These are phyloP conservation scores for Phyto melanocephala DNA, from an alignment of 2,888 invertebrate genomes.

Conservation along the genomic window DNA sequence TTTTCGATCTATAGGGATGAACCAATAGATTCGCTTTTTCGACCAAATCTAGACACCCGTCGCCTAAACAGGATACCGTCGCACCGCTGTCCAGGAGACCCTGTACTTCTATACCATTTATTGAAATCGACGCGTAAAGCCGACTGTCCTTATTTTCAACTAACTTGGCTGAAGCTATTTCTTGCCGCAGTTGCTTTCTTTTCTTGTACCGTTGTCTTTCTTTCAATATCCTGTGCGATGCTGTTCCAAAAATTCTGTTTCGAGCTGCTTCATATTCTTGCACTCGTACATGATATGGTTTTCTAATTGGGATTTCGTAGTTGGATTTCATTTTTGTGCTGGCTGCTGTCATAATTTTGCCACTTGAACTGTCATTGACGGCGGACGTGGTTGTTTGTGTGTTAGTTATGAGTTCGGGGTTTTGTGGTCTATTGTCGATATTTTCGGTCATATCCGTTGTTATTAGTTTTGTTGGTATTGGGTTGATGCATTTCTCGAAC, in stretches of 20 bases:
- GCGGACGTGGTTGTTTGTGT: neutral
- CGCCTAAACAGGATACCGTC: conserved; percentile 1
- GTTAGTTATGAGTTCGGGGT: neutral
- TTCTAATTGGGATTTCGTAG: neutral
- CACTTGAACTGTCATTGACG: no score
- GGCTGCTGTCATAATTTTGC: neutral
- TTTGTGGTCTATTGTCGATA: neutral
- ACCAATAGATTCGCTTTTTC: neutral
- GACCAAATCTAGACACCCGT: conserved; percentile 14
- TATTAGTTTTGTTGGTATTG: neutral
- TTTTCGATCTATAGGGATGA: neutral
- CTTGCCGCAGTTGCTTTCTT: neutral
- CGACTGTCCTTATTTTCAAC: neutral
- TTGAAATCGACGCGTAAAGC: neutral
- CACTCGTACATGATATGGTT: neutral
- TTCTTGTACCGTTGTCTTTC: neutral
- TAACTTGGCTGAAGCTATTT: neutral
- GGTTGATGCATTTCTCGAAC: neutral
- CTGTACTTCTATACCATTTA: conserved; percentile 2
- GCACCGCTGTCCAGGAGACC: conserved; percentile 19
- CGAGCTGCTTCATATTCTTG: neutral
- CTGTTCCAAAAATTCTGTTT: neutral
- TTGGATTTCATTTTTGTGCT: neutral
- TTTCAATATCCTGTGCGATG: neutral
- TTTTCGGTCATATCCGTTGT: neutral